Conservation (phyloP, 2,797 vertebrate species). For the Chiloscyllium punctatum region DNA sequence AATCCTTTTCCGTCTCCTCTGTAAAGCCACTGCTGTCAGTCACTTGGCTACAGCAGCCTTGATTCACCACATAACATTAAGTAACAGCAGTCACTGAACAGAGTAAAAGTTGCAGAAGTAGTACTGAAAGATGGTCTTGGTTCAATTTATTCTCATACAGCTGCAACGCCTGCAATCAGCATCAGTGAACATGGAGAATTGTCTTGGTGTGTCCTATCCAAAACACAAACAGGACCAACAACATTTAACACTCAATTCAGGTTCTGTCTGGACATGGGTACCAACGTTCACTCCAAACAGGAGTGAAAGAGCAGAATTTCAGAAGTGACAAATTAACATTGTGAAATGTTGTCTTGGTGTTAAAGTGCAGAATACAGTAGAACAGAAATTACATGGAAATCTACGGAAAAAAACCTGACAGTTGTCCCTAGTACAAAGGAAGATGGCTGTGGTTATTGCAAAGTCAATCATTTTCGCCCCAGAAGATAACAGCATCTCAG, state of each 20-base stretch:
- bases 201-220: background rate
- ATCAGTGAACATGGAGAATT: background rate
- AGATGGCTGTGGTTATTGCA: too few relatives aligned
- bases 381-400: background rate
- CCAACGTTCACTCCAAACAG: background rate
- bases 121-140: too few relatives aligned
- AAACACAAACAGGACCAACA: background rate
- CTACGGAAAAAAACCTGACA: background rate
- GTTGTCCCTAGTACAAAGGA: background rate
- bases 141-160: background rate
- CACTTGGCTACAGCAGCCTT: too few relatives aligned
- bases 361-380: background rate
- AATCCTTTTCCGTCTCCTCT: too few relatives aligned
- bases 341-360: too few relatives aligned
- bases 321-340: too few relatives aligned
- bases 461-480: background rate
- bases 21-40: too few relatives aligned
- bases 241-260: background rate
- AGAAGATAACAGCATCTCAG: background rate
- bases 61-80: too few relatives aligned
- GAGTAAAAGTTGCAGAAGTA: too few relatives aligned
- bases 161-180: background rate
- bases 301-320: background rate
- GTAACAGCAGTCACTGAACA: too few relatives aligned
- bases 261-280: background rate